These are phyloP conservation scores for Linepithema humile DNA, from an alignment of 1,140 invertebrate species.

Conservation along the genomic window DNA sequence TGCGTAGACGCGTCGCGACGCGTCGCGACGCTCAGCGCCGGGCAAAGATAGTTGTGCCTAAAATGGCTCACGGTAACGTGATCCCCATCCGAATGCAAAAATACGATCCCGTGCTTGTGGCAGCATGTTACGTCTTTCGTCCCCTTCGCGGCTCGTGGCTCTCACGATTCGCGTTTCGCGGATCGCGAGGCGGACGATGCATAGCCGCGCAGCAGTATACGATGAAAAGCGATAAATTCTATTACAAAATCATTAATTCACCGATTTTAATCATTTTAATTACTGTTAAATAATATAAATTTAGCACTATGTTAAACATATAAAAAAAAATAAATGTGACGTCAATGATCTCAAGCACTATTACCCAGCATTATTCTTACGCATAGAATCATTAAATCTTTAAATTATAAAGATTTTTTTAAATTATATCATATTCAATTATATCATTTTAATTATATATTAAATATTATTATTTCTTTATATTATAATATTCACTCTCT, in stretches of 20 bases:
- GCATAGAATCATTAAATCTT: too few species aligned
- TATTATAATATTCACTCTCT: background rate
- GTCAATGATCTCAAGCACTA: too few species aligned
- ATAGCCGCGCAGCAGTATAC: too few species aligned
- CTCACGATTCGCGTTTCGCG: background rate
- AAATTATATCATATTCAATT: too few species aligned
- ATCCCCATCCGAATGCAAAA: constrained; percentile 84
- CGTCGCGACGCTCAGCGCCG: constrained; percentile 75
- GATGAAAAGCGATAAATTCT: constrained; percentile 12
- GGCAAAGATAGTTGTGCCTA: constrained; percentile 86
- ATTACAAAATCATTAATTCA: background rate
- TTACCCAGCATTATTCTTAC: too few species aligned
- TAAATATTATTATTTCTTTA: background rate
- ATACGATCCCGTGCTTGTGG: constrained; percentile 79
- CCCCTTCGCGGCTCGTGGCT: constrained; percentile 16
- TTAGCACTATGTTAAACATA: too few species aligned
- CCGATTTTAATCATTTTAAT: background rate
- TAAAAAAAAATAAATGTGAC: too few species aligned
- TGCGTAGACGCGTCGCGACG: constrained; percentile 60
- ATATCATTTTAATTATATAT: background rate
- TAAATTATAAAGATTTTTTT: too few species aligned
- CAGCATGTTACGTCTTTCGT: constrained; percentile 52
- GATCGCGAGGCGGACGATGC: background rate
- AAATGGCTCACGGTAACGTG: constrained; percentile 87
- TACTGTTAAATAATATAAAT: background rate